Conservation (phyloP, 30 jellyfish, hydroid and myxozoan genomes). For the Rhopilema esculentum region DNA sequence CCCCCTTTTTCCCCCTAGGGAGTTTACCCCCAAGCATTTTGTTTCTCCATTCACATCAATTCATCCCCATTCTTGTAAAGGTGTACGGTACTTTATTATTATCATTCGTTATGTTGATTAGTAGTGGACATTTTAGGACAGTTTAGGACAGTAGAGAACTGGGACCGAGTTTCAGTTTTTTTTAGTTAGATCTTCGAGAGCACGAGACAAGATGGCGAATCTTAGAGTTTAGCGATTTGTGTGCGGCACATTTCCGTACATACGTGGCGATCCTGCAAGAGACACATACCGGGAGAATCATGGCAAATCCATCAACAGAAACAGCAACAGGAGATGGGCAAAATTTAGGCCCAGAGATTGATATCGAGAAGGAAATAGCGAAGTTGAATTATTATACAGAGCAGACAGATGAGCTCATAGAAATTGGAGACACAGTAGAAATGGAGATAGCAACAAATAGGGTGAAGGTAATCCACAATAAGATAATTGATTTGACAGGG, state of each 20-base stretch:
- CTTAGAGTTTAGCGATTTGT: neutral
- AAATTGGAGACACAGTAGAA: conserved; percentile 1
- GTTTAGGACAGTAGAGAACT: neutral
- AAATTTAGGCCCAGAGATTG: conserved; percentile 14
- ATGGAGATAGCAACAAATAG: conserved; percentile 5
- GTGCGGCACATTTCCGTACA: neutral
- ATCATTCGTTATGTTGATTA: neutral
- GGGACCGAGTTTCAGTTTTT: conserved; percentile 7
- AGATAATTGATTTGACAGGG: neutral
- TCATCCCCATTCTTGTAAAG: no score
- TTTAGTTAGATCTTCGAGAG: neutral
- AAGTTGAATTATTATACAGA: conserved; percentile 30
- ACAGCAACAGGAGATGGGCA: conserved; percentile 35
- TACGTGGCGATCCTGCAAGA: conserved; percentile 20
- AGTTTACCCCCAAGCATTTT: no score
- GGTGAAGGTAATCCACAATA: conserved; percentile 28
- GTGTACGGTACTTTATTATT: conserved; percentile 20
- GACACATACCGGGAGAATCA: conserved; percentile 12
- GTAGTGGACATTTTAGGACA: neutral
- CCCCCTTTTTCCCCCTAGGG: no score
- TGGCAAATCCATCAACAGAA: conserved; percentile 2
- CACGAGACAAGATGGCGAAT: conserved; percentile 23
- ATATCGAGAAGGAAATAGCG: conserved; percentile 37
- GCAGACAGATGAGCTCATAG: conserved; percentile 26
- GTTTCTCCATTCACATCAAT: no score